Evolutionary conservation across 1,140 invertebrate genomes (phyloP), one percentile per base, ranked within the genome.

Genomic region (Anadara kagoshimensis): DNA sequence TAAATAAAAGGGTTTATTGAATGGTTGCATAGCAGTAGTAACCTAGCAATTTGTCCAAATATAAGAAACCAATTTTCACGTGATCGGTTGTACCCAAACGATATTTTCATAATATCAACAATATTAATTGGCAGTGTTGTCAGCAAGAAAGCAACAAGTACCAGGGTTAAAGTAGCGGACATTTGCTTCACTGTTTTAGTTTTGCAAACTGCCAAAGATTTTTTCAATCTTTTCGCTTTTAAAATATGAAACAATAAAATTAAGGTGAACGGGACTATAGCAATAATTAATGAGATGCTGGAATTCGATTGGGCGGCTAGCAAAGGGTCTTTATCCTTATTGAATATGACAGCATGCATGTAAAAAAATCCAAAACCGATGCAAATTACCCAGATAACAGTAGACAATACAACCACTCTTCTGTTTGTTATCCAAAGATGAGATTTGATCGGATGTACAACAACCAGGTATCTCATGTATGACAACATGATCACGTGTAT

Each of bases 1-100:
- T 75, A 75, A 65, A 75, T 69, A 49, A 69, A 75, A n/a, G 73
- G 73, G 44, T 75, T 75, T 12, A 65, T 62, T 1, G 66, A 44
- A 44, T 58, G 69, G 36, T 75, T 75, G 10, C 69, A 26, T 53
- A 65, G 65, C 16, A 75, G 29, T 3, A 69, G 41, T 10, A 65
- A 8, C 10, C 62, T 58, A 18, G 58, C 51, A 18, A 75, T 53
- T 24, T 65, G 49, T 4, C 51, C 47, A 18, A 69, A 47, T 11
- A 69, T 44, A 5, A 44, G 26, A 58, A 75, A 64, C 67, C 61
- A 69, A 0, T 18, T 36, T 8, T 56, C 44, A 12, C 36, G 10
- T 18, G 26, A 58, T 18, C 57, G n/a, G 0, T 26, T 3, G 20
- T 65, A 44, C 22, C 57, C 66, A n/a, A 47, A 59, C 7, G 73